Evolutionary conservation across 2,797 vertebrate species (phyloP), one percentile per base, ranked within the genome.

Genomic region (Podarcis siculus): DNA sequence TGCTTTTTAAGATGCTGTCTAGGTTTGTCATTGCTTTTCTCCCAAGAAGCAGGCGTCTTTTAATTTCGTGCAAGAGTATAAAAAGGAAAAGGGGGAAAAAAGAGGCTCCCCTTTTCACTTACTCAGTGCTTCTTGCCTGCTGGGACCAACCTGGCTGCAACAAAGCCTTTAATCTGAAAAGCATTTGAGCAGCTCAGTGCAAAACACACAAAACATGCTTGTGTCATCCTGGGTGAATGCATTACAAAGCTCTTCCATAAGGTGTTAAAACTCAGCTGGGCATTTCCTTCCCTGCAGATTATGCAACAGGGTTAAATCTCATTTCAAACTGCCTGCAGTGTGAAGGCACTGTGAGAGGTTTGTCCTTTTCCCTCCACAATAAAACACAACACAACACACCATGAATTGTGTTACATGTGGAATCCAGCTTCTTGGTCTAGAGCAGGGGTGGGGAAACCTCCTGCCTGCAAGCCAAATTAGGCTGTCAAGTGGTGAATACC

Each of bases 91-190:
- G 1, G 61, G 6, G 10, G 3, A 5, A 5, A 3, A 25, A 42
- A 42, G 39, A 37, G 35, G 19, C 37, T 30, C 6, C 67, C 4
- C 27, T n/a, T 30, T 72, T 19, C 71, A 73, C 71, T 35, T 35
- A 4, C 71, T 73, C 32, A 19, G 37, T 25, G 35, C 42, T 78
- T 78, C 76, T n/a, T 42, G 71, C 32, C 19, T 17, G 15, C 13
- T 77, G 27, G 39, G 76, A 49, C 23, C 42, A 78, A 78, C 25
- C 76, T 30, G 42, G 39, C 12, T 49, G 15, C 13, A 30, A 8
- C 76, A 78, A 78, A 78, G 76, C 27, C 42, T 78, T 78, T 78
- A 78, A 78, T 78, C 76, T 78, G 76, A 42, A 78, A 78, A 78
- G 27, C 42, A 78, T 78, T 25, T n/a, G 27, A 78, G 27, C 42